Percentiles rank a stretch among this genome's conserved stretches.
Evolutionary conservation across 2,888 invertebrate species (phyloP).

Genomic region (Cyrtodaria siliqua): DNA sequence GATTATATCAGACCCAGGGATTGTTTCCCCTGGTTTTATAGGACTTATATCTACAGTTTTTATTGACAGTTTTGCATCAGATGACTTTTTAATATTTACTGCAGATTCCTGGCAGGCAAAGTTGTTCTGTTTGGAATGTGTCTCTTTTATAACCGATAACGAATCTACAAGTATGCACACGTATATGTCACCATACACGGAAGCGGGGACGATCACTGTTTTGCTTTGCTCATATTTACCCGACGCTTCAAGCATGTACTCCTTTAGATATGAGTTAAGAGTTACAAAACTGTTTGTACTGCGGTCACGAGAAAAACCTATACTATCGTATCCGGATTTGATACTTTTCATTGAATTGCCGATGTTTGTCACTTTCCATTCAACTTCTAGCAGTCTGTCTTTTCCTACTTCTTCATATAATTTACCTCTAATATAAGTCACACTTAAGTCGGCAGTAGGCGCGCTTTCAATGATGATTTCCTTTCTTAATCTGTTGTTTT

Average conservation of each 20-base stretch:
- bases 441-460: constrained; percentile 23
- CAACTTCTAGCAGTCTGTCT: not conserved
- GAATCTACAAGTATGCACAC: constrained; percentile 28
- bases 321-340: constrained; percentile 21
- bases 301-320: not conserved
- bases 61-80: too few species aligned
- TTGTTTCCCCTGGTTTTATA: too few species aligned
- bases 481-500: constrained; percentile 14
- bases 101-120: constrained; percentile 1
- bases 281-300: not conserved
- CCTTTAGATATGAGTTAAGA: constrained; percentile 4
- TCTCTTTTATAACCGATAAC: constrained; percentile 16
- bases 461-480: constrained; percentile 13
- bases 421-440: constrained; percentile 1
- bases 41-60: too few species aligned
- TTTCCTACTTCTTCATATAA: not conserved
- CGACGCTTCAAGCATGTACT: constrained; percentile 13
- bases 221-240: constrained; percentile 17
- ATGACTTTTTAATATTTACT: not conserved
- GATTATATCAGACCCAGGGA: constrained; percentile 4
- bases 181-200: constrained; percentile 18
- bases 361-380: constrained; percentile 34
- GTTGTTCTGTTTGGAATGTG: constrained; percentile 28
- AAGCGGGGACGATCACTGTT: constrained; percentile 29
- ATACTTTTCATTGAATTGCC: constrained; percentile 24